Evolutionary conservation across 2,797 vertebrate genomes (phyloP), one percentile per base, ranked within the genome.

Genomic region (Gobionotothen gibberifrons): DNA sequence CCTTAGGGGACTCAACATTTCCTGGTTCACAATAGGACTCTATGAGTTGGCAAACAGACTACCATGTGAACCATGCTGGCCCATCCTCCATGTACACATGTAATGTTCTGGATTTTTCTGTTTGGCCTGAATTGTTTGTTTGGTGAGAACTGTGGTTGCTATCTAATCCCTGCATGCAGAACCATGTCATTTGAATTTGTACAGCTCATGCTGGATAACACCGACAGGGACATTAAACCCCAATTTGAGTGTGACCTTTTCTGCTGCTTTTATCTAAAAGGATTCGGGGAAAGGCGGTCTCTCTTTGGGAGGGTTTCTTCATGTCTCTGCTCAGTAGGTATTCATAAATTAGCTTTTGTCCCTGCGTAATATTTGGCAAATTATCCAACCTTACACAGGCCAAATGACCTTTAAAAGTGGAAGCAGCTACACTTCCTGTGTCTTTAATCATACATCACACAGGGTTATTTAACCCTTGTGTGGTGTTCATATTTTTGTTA

Each of bases 241-340:
- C 48, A 76, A 66, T 81, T 87, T 85, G 65, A 83, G 53, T 76
- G 53, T 85, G 88, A 90, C 87, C 85, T 90, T 91, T 90, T 85
- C 62, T 69, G 78, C 69, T 87, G 62, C 69, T 73, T 82, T 90
- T 81, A 83, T 86, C 76, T 70, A 54, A 36, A 71, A 67, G n/a
- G 53, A 81, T 60, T 78, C 59, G 21, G 70, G 46, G 47, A 78
- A 67, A 79, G 46, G 52, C 58, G 3, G 65, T 58, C 29, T 29
- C 65, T 81, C 39, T 63, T 62, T 80, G 62, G 68, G 58, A 66
- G 57, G 59, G 72, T 82, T 83, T 78, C 43, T 62, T 52, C 53
- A 46, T 17, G 13, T 56, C 19, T 77, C 47, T 73, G 62, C 79
- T 80, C 69, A 64, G 63, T 48, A 52, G 68, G 40, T 69, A 65